Conservation (phyloP, 2,888 invertebrate species). For the Noctua comes region DNA sequence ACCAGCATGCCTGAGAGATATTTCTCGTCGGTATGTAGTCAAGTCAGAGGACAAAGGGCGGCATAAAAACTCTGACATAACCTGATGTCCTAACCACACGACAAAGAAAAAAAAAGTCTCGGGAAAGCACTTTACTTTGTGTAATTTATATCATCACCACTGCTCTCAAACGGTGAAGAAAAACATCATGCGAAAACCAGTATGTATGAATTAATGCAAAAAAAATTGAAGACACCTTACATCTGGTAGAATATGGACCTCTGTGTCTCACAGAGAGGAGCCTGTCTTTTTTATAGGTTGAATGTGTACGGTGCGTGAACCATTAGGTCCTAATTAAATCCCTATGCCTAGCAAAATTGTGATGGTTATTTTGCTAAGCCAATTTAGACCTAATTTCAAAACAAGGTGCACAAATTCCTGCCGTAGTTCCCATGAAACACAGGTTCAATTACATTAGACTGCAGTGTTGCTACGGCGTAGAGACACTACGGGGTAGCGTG, state of each 20-base stretch:
- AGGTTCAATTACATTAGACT: constrained; percentile 18
- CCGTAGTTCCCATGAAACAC: constrained; percentile 11
- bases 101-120: no score
- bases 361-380: not conserved
- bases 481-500: constrained; percentile 32
- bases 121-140: not conserved
- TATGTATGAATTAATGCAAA: not conserved
- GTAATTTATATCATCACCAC: not conserved
- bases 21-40: no score
- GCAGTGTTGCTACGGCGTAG: constrained; percentile 46
- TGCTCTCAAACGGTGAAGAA: not conserved
- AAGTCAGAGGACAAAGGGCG: no score
- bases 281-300: not conserved
- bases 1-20: no score
- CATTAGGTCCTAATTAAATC: not conserved
- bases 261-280: not conserved
- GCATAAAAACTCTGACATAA: no score
- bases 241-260: not conserved
- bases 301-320: not conserved
- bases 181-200: not conserved
- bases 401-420: constrained; percentile 3
- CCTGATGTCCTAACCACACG: no score
- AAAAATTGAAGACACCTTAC: not conserved
- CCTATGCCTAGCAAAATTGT: not conserved
- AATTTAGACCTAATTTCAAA: constrained; percentile 19